Conservation (phyloP, 2,113 vertebrate species). For the Dascyllus trimaculatus region DNA sequence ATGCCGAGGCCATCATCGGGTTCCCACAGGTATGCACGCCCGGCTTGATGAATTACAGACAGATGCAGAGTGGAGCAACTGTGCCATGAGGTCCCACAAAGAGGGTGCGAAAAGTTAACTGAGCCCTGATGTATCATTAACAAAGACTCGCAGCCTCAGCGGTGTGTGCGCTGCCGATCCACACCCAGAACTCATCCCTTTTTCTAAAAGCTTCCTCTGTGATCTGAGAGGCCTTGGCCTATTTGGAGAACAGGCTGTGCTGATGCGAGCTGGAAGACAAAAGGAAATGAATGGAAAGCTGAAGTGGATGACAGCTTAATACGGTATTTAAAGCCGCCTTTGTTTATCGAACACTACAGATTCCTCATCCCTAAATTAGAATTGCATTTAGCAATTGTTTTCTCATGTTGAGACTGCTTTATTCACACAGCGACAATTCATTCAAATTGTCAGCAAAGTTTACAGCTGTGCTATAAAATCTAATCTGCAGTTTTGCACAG, state of each 20-base stretch:
- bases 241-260: conserved; percentile 48
- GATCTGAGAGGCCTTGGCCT: conserved; percentile 57
- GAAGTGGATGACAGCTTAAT: conserved; percentile 54
- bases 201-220: conserved; percentile 37
- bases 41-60: conserved; percentile 77
- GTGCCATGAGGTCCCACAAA: conserved; percentile 33
- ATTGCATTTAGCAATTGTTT: conserved; percentile 45
- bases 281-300: conserved; percentile 59
- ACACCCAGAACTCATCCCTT: conserved; percentile 6
- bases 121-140: conserved; percentile 42
- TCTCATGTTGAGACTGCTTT: conserved; percentile 12
- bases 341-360: conserved; percentile 38
- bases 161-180: not conserved
- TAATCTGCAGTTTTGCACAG: conserved; percentile 33
- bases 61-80: conserved; percentile 67
- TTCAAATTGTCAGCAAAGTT: conserved; percentile 54
- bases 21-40: conserved; percentile 60
- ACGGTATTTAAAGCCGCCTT: conserved; percentile 50
- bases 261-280: conserved; percentile 46
- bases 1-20: conserved; percentile 70
- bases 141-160: conserved; percentile 25
- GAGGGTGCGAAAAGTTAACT: conserved; percentile 42
- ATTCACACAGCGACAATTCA: conserved; percentile 45
- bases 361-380: conserved; percentile 48
- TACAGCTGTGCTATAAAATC: conserved; percentile 55